Percentiles rank a stretch among this genome's conserved stretches.
These are phyloP conservation scores for Macrotis lagotis DNA, from an alignment of 2,113 vertebrate species.

Conservation along the genomic window DNA sequence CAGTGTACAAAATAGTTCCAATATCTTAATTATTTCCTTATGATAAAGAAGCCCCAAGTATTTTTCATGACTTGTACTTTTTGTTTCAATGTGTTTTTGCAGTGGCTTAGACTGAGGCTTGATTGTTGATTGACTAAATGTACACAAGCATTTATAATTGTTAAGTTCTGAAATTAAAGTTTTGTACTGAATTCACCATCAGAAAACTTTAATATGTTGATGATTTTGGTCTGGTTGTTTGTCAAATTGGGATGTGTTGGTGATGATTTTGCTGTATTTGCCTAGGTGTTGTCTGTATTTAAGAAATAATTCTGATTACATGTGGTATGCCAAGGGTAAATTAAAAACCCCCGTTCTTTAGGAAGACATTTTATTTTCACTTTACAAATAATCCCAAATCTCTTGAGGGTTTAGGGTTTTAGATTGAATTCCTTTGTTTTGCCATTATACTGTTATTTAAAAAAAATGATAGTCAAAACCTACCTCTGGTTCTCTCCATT, in stretches of 20 bases:
- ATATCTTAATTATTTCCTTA: slow-evolving; percentile 68
- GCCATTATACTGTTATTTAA: slow-evolving; percentile 40
- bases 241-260: slow-evolving; percentile 54
- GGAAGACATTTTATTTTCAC: slow-evolving; percentile 44
- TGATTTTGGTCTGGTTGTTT: slow-evolving; percentile 71
- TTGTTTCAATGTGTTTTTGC: slow-evolving; percentile 71
- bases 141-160: slow-evolving; percentile 77
- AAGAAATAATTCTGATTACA: slow-evolving; percentile 41
- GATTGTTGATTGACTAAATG: slow-evolving; percentile 76
- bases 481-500: background rate
- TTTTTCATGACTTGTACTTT: slow-evolving; percentile 77
- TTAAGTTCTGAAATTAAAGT: slow-evolving; percentile 77
- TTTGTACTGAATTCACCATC: slow-evolving; percentile 75
- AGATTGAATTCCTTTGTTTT: slow-evolving; percentile 58
- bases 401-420: slow-evolving; percentile 60
- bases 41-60: slow-evolving; percentile 56
- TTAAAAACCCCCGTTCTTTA: slow-evolving; percentile 42
- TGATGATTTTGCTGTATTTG: slow-evolving; percentile 38
- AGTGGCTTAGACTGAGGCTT: slow-evolving; percentile 78
- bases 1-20: slow-evolving; percentile 76
- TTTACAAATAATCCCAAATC: slow-evolving; percentile 45
- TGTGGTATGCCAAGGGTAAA: slow-evolving; percentile 52
- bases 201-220: slow-evolving; percentile 63
- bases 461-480: background rate
- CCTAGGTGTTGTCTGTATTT: slow-evolving; percentile 56